Base-by-base conservation (phyloP, 2,797 vertebrate species). In the Microctenopoma lineatum region DNA sequence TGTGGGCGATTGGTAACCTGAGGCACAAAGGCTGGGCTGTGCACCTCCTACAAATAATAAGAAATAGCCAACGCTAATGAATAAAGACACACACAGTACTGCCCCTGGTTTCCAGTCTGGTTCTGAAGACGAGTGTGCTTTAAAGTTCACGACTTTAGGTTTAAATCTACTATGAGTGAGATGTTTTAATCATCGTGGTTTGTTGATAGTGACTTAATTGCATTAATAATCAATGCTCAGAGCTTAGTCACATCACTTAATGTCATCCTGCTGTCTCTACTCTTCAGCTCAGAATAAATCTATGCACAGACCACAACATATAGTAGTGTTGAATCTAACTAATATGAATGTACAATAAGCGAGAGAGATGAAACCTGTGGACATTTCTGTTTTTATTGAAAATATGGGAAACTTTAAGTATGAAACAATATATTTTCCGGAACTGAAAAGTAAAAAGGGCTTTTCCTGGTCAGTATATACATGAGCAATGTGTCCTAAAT, bases 311-410 rank as follows among this genome's bases (percentile, higher is more conserved):
- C 21, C 21, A 41, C 39, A 41, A 4, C 4, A 41, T 41, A 13
- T 14, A 15, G 15, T 41, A 14, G 39, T 41, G 2, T 16, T 38
- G 36, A 38, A 36, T 9, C 36, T 12, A 50, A 16, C 8, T 26
- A 36, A 59, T 29, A 70, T 44, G 16, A 21, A 39, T n/a, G 15
- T 7, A 1, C 25, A 58, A 27, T 27, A 71, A 42, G 18, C 15
- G 0, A 16, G 38, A 4, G 7, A 66, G 7, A 68, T 7, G 4
- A 1, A 1, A 41, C 3, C 11, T 6, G 16, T 25, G 32, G 25
- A 66, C 55, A 61, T 80, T 77, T 83, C 54, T 73, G 63, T 81
- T 90, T 93, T 92, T 91, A 90, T 91, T 91, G 75, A 84, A 90
- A 91, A 92, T 80, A 82, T 69, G 61, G 52, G 58, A 78, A 79